Evolutionary conservation across 2,888 invertebrate species (phyloP).

Genomic region (Cataglyphis cursor): DNA sequence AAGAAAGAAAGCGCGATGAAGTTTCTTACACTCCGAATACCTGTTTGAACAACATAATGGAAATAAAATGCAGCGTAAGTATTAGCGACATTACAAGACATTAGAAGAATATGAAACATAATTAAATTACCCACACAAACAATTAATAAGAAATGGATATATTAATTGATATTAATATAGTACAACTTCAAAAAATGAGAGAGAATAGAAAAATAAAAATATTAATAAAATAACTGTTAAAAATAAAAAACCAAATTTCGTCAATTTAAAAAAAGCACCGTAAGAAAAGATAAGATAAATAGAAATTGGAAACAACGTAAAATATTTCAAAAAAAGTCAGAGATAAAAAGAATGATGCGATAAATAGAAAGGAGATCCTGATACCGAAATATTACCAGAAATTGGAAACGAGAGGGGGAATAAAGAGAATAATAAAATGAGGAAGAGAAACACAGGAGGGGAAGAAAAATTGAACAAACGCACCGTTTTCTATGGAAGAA

Average conservation of each 20-base stretch:
- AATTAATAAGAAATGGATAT: background rate
- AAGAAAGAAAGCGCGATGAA: background rate
- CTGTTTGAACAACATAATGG: constrained; percentile 13
- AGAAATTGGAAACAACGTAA: background rate
- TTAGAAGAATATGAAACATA: background rate
- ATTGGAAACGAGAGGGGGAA: constrained; percentile 9
- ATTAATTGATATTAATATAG: background rate
- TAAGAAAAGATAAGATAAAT: too few relatives aligned
- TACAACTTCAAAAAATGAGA: background rate
- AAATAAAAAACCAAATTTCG: background rate
- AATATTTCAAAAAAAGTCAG: background rate
- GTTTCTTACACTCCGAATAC: constrained; percentile 16
- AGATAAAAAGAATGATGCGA: background rate
- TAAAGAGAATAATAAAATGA: constrained; percentile 20
- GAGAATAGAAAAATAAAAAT: background rate
- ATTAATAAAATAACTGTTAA: constrained; percentile 16
- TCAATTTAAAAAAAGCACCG: background rate
- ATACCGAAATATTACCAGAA: constrained; percentile 2
- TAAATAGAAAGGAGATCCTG: background rate
- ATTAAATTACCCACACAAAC: background rate
- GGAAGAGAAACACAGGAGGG: constrained; percentile 19
- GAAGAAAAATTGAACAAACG: constrained; percentile 23
- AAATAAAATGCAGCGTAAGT: constrained; percentile 5
- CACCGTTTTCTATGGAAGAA: constrained; percentile 52
- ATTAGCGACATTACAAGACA: background rate